Base-by-base conservation (phyloP, 1,140 invertebrate genomes). In the Phortica variegata region DNA sequence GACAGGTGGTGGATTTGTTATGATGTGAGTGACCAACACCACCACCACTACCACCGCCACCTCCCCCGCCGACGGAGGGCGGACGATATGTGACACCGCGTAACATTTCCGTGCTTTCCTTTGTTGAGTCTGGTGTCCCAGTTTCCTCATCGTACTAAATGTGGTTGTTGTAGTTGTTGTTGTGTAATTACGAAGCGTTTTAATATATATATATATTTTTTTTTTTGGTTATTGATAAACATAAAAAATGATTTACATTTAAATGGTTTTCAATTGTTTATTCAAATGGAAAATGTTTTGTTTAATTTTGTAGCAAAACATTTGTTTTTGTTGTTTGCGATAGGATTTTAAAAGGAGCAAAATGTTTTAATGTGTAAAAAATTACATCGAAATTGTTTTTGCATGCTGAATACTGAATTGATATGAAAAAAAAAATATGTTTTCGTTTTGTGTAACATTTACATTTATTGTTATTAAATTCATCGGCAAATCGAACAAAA, bases 1-100 rank as follows among this genome's bases (percentile, higher is more conserved):
- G 75, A 68, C 82, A 82, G 66, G 80, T 79, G 40, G 79, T 78
- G 33, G 81, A 79, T 51, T 71, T 71, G 41, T 60, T 58, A 43
- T 70, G 73, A 40, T 68, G 60, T 47, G 49, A 52, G 49, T 57
- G 54, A 47, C 51, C 56, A 52, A 32, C 42, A 31, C 47, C 39
- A 34, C 40, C 45, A 29, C 42, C 43, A 19, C 54, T 52, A 31
- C 34, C 42, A 32, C 53, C 50, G 58, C 77, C 77, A 58, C 78
- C 72, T 68, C 79, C 80, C 59, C 77, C 76, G 23, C 77, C 76
- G 33, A 77, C 49, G 13, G 65, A 56, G 38, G 75, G 75, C 56
- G 78, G 79, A 52, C 79, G 78, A 65, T 77, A 78, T 54, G 76
- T 79, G 56, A 79, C 78, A 47, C 73, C 75, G 41, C 70, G 69